Percentiles rank a stretch among this genome's conserved stretches.
Conservation (phyloP, 64 coral and sea anemone genomes). For the Stichodactyla helianthus region DNA sequence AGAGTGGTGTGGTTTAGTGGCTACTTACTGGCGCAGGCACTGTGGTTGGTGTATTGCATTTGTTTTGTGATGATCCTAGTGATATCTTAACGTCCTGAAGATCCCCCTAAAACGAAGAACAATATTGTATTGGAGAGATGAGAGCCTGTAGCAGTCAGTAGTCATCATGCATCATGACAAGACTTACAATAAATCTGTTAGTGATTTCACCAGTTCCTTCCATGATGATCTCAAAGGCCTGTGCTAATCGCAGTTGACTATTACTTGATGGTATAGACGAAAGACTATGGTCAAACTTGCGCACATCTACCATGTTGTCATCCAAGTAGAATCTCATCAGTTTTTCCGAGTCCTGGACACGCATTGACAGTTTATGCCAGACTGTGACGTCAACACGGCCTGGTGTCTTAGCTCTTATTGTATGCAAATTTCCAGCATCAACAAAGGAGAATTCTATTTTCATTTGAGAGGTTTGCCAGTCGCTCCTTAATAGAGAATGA, state of each 20-base stretch:
- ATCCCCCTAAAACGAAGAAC: conserved; percentile 13
- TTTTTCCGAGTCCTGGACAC: conserved; percentile 43
- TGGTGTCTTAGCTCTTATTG: not conserved
- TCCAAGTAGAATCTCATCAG: conserved; percentile 45
- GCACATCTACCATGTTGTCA: conserved; percentile 21
- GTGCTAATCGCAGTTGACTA: conserved; percentile 53
- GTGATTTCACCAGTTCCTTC: conserved; percentile 34
- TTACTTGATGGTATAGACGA: not conserved
- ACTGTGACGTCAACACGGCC: not conserved
- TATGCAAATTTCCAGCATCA: not conserved
- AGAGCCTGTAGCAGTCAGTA: too few relatives aligned
- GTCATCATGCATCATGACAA: not conserved
- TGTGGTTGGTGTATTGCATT: not conserved
- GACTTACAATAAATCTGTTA: conserved; percentile 39
- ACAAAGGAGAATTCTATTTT: conserved; percentile 34
- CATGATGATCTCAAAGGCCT: conserved; percentile 1
- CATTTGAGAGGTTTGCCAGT: conserved; percentile 1
- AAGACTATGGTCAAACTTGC: conserved; percentile 9
- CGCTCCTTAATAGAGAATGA: not conserved
- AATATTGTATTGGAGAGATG: too few relatives aligned
- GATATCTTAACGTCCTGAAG: conserved; percentile 63
- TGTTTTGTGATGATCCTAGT: not conserved
- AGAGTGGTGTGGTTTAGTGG: not conserved
- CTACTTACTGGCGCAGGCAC: conserved; percentile 22
- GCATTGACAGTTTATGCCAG: conserved; percentile 61